phyloP scores from a whole-genome alignment of 2,888 invertebrate species.

The Stenodema calcarata region DNA sequence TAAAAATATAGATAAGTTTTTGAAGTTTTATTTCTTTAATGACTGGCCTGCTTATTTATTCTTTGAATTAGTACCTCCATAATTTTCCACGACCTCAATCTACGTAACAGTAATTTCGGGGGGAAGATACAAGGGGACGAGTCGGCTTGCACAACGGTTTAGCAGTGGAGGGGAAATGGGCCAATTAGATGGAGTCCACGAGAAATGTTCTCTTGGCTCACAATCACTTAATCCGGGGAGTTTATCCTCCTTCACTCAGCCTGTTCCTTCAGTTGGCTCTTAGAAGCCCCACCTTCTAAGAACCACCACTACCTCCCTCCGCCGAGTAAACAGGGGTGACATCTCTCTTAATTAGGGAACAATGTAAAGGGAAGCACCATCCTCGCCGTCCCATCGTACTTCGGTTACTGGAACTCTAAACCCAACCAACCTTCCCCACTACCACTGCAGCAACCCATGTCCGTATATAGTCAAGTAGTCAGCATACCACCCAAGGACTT shows the following conservation, averaged over 20 bases:
- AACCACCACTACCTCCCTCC: background rate
- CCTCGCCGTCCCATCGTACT: background rate
- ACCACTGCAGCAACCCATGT: background rate
- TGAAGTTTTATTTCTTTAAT: too few species aligned
- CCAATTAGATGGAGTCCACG: slow-evolving; percentile 42
- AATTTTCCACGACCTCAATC: background rate
- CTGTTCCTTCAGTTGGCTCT: background rate
- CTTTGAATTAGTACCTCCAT: background rate
- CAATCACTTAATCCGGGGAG: slow-evolving; percentile 43
- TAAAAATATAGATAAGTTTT: too few species aligned
- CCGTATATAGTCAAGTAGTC: background rate
- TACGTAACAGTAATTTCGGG: background rate
- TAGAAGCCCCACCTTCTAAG: background rate
- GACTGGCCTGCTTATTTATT: too few species aligned
- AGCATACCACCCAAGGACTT: background rate
- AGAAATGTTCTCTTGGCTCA: slow-evolving; percentile 33
- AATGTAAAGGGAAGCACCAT: slow-evolving; percentile 24
- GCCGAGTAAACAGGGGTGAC: slow-evolving; percentile 43
- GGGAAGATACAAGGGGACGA: background rate
- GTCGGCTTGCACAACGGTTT: background rate
- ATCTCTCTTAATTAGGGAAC: slow-evolving; percentile 45
- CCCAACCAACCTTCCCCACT: background rate
- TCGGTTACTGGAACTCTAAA: background rate
- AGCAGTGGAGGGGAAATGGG: background rate
- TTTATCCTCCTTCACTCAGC: slow-evolving; percentile 35